Evolutionary conservation across 2,888 invertebrate genomes (phyloP).

Genomic region (Dicycla oo): DNA sequence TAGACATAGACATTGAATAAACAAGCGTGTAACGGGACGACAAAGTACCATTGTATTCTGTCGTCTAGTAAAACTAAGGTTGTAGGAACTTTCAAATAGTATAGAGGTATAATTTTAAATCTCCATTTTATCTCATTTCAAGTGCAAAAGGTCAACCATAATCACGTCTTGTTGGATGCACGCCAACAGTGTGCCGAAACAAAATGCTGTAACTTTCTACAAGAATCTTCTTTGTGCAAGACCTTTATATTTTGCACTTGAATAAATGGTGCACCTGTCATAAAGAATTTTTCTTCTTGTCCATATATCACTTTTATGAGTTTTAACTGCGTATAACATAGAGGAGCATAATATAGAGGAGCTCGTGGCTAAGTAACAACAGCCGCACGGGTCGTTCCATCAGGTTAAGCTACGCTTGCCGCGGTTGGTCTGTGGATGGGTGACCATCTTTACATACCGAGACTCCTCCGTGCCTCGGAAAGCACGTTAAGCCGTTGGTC

Average conservation of each 20-base stretch:
- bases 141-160: constrained; percentile 46
- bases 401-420: too few species aligned
- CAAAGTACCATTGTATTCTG: not conserved
- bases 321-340: constrained; percentile 11
- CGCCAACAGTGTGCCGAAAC: constrained; percentile 44
- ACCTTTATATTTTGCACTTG: constrained; percentile 23
- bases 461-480: too few species aligned
- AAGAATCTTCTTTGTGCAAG: constrained; percentile 17
- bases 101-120: constrained; percentile 32
- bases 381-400: too few species aligned
- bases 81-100: too few species aligned
- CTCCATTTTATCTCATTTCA: constrained; percentile 27
- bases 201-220: constrained; percentile 43
- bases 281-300: constrained; percentile 16
- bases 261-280: constrained; percentile 46
- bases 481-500: too few species aligned
- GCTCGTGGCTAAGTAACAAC: too few species aligned
- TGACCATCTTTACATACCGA: too few species aligned
- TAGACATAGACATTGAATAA: not conserved
- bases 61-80: not conserved
- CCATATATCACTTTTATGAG: constrained; percentile 38
- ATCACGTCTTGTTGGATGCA: constrained; percentile 31
- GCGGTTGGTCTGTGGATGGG: too few species aligned
- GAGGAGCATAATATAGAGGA: too few species aligned
- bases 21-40: not conserved